Evolutionary conservation across 2,888 invertebrate genomes (phyloP).

Genomic region (Coecobrya sp.): DNA sequence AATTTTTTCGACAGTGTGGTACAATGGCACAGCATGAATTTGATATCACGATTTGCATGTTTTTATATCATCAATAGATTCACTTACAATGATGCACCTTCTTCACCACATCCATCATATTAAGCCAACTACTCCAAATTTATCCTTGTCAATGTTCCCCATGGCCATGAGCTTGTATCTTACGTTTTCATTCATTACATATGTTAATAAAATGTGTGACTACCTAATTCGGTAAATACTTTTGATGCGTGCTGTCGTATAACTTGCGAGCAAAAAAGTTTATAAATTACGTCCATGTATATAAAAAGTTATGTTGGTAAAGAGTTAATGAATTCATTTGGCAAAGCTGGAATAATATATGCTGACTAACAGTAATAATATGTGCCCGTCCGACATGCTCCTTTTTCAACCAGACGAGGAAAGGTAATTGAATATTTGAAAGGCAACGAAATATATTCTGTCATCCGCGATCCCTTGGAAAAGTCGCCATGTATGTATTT

Average conservation of each 20-base stretch:
- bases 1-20: not conserved
- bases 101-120: slow-evolving; percentile 2
- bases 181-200: not conserved
- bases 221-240: slow-evolving; percentile 7
- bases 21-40: not conserved
- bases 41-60: not conserved
- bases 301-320: not conserved
- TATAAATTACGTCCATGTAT: not conserved
- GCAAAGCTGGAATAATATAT: slow-evolving; percentile 4
- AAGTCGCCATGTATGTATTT: not conserved
- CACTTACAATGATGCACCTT: not conserved
- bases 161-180: not conserved
- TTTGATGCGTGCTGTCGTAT: not conserved
- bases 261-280: not conserved
- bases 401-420: not conserved
- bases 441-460: not conserved
- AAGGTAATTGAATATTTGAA: too few relatives aligned
- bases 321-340: slow-evolving; percentile 25
- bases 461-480: not conserved
- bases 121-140: slow-evolving; percentile 43
- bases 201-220: not conserved
- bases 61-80: slow-evolving; percentile 6
- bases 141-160: slow-evolving; percentile 35
- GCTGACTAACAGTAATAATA: not conserved
- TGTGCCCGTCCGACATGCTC: not conserved